These are phyloP conservation scores for Gymnothorax reevesii DNA, from an alignment of 2,797 vertebrate genomes.

Conservation along the genomic window DNA sequence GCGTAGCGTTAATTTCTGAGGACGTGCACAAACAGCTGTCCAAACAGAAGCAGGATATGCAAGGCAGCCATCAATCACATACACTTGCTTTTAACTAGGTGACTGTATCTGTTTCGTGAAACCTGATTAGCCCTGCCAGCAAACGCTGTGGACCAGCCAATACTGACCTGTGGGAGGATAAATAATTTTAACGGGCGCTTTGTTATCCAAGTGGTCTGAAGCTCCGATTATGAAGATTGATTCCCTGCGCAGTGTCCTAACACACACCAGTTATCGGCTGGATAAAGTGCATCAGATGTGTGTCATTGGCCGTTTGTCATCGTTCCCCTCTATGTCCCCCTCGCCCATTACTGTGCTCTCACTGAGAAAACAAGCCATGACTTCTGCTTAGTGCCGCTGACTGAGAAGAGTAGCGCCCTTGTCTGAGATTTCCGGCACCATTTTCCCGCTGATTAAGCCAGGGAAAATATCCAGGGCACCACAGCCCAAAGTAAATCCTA, in stretches of 20 bases:
- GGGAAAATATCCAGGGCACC: background rate
- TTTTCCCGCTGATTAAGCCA: background rate
- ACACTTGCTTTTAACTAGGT: no score
- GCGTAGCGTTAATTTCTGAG: no score
- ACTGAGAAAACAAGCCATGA: conserved; percentile 15
- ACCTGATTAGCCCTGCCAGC: background rate
- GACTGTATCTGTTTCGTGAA: background rate
- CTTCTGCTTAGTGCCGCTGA: background rate
- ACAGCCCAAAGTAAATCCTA: conserved; percentile 12
- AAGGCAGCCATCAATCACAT: no score
- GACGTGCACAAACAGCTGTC: no score
- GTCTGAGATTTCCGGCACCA: background rate
- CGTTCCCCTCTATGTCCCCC: background rate
- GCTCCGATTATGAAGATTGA: background rate
- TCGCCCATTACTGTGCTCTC: background rate
- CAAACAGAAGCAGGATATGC: no score
- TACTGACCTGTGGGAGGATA: background rate
- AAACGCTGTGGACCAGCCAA: background rate
- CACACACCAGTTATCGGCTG: background rate
- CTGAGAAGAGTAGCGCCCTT: conserved; percentile 24
- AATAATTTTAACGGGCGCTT: background rate
- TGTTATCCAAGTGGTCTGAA: background rate
- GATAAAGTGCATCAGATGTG: background rate
- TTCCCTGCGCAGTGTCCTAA: background rate
- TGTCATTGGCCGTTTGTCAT: background rate